These are phyloP conservation scores for Dermatophagoides farinae DNA, from an alignment of 1,140 invertebrate genomes.

Conservation along the genomic window DNA sequence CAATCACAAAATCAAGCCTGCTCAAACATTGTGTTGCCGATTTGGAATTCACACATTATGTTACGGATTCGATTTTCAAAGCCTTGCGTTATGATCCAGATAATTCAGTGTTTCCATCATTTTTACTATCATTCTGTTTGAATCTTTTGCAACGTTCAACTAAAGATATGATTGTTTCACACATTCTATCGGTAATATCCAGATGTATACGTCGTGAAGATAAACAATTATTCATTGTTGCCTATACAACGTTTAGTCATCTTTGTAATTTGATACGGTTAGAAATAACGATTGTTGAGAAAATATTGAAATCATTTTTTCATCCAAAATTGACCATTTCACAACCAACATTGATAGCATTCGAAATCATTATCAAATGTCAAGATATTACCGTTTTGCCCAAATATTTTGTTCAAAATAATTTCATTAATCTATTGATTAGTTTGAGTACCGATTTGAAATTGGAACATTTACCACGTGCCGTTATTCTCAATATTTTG, in stretches of 20 bases:
- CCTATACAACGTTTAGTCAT: not conserved
- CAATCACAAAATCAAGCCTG: conserved; percentile 44
- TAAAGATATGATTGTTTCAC: not conserved
- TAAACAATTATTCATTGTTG: not conserved
- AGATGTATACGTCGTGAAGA: not conserved
- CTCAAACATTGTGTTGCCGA: conserved; percentile 45
- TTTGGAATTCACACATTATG: conserved; percentile 39
- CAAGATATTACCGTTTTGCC: not conserved
- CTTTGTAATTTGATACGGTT: not conserved
- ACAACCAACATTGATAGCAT: not conserved
- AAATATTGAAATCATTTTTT: not conserved
- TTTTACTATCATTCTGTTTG: conserved; percentile 3
- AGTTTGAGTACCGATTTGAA: too few relatives aligned
- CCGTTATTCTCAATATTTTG: too few relatives aligned
- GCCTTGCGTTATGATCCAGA: conserved; percentile 35
- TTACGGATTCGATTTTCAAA: conserved; percentile 43
- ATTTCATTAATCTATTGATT: not conserved
- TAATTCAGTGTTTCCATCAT: not conserved
- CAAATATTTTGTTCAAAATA: not conserved
- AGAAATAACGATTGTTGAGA: not conserved
- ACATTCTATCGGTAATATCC: not conserved
- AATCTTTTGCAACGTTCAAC: not conserved
- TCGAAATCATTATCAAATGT: not conserved
- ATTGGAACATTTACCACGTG: too few relatives aligned
- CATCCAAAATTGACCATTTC: not conserved